These are phyloP conservation scores for Eurosta solidaginis DNA, from an alignment of 1,140 invertebrate species.

Conservation along the genomic window DNA sequence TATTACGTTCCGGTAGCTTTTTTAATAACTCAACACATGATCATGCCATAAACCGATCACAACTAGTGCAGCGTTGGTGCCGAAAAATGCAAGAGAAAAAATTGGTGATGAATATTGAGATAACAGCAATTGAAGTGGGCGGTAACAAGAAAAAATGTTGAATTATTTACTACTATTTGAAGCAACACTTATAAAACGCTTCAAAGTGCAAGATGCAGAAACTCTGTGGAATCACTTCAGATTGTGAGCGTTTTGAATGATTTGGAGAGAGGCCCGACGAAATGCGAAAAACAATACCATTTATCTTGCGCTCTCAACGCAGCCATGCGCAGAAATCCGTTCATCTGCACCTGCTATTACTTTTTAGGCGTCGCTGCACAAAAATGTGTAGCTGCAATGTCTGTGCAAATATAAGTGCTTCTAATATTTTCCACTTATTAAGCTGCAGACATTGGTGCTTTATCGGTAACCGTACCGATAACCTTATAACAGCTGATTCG, in stretches of 20 bases:
- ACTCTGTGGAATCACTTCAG: background rate
- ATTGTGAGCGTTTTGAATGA: background rate
- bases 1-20: background rate
- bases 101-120: background rate
- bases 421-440: slow-evolving; percentile 12
- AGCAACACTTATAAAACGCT: background rate
- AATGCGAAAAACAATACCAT: background rate
- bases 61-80: background rate
- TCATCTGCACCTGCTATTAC: background rate
- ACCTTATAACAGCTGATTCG: no score
- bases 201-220: background rate
- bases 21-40: background rate
- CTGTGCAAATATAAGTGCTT: background rate
- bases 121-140: background rate
- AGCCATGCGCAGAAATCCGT: background rate
- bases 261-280: background rate
- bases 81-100: background rate
- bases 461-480: no score
- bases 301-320: background rate
- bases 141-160: background rate
- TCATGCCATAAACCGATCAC: background rate
- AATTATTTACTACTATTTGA: background rate
- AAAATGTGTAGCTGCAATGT: background rate
- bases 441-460: no score
- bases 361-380: background rate